Percentiles rank a stretch among this genome's conserved stretches.
Conservation (phyloP, 2,888 invertebrate genomes). For the Diadegma fenestrale region DNA sequence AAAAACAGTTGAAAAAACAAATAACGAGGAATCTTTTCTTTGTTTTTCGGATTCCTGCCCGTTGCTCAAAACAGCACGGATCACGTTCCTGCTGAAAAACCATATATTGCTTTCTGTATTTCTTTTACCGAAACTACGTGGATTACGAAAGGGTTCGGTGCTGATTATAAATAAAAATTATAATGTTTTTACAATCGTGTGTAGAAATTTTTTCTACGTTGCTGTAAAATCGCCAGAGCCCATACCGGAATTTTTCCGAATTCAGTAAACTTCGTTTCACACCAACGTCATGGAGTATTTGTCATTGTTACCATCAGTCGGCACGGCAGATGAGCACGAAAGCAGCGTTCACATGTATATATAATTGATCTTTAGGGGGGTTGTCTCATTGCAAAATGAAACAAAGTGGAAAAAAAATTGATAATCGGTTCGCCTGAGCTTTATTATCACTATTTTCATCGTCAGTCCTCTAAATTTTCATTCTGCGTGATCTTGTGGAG, state of each 20-base stretch:
- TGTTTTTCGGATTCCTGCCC: background rate
- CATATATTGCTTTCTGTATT: background rate
- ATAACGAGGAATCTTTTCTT: background rate
- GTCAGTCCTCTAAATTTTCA: background rate
- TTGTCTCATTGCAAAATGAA: background rate
- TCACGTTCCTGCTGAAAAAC: background rate
- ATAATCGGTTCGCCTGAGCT: background rate
- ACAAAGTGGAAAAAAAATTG: background rate
- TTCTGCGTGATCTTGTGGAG: background rate
- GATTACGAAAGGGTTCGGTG: background rate
- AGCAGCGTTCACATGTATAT: background rate
- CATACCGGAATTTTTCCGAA: background rate
- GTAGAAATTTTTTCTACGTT: background rate
- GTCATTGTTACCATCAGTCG: background rate
- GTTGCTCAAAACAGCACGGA: background rate
- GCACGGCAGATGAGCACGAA: background rate
- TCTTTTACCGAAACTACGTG: background rate
- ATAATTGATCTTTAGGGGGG: too few species aligned
- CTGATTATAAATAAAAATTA: slow-evolving; percentile 7
- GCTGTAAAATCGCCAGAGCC: background rate
- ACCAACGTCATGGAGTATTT: background rate
- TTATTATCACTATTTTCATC: background rate
- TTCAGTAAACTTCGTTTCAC: background rate
- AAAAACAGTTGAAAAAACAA: background rate
- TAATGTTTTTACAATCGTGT: background rate